Conservation (phyloP, 1,140 invertebrate species). For the Penaeus indicus region DNA sequence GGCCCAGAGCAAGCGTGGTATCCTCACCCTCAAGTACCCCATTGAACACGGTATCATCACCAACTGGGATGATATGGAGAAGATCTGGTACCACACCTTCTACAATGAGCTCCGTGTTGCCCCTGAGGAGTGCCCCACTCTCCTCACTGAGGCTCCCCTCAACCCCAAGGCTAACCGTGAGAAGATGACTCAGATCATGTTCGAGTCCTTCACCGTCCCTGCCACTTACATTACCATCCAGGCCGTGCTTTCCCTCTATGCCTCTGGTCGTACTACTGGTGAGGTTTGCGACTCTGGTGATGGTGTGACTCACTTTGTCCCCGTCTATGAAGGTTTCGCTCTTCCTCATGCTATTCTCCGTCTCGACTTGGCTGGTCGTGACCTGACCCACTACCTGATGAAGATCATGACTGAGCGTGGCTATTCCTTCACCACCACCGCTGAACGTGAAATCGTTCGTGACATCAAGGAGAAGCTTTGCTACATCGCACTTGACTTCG, state of each 20-base stretch:
- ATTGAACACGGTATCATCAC: slow-evolving; percentile 96
- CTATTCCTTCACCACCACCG: slow-evolving; percentile 73
- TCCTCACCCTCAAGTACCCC: slow-evolving; percentile 92
- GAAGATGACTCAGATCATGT: slow-evolving; percentile 80
- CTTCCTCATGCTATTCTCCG: slow-evolving; percentile 31
- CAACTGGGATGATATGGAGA: slow-evolving; percentile 98
- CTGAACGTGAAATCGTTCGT: slow-evolving; percentile 90
- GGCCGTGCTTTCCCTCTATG: too few relatives aligned
- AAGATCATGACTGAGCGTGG: slow-evolving; percentile 88
- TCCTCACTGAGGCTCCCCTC: slow-evolving; percentile 91
- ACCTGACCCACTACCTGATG: slow-evolving; percentile 79
- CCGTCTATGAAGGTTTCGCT: too few relatives aligned
- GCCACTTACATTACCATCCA: too few relatives aligned
- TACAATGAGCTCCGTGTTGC: slow-evolving; percentile 95
- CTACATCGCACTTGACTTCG: slow-evolving; percentile 80
- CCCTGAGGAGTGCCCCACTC: slow-evolving; percentile 92
- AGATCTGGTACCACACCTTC: slow-evolving; percentile 96
- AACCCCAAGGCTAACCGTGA: slow-evolving; percentile 90
- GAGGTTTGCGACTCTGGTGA: too few relatives aligned
- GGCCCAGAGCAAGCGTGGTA: slow-evolving; percentile 91
- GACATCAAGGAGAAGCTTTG: slow-evolving; percentile 94
- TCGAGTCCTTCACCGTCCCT: slow-evolving; percentile 72
- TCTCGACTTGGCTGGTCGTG: slow-evolving; percentile 74
- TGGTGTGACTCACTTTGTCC: too few relatives aligned
- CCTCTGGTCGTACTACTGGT: too few relatives aligned